Evolutionary conservation across 2,113 vertebrate genomes (phyloP).

Genomic region (Coregonus clupeaformis): DNA sequence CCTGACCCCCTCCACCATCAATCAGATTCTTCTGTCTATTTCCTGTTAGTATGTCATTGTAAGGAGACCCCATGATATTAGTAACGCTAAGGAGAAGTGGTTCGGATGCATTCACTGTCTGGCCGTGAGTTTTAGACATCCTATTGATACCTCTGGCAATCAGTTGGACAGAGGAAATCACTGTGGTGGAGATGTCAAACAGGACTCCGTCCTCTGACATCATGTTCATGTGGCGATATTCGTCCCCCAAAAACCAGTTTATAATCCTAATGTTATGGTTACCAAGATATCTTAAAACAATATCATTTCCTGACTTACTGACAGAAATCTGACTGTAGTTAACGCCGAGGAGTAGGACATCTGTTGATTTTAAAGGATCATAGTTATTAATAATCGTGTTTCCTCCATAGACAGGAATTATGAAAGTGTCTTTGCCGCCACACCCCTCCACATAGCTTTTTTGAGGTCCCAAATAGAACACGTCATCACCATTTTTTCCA

Average conservation of each 20-base stretch:
- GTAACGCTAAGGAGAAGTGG: conserved; percentile 38
- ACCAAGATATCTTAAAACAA: conserved; percentile 31
- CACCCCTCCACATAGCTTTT: conserved; percentile 51
- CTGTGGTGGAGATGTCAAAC: conserved; percentile 48
- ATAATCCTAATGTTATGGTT: conserved; percentile 44
- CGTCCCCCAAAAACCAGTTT: conserved; percentile 53
- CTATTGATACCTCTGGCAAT: conserved; percentile 54
- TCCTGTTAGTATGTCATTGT: conserved; percentile 36
- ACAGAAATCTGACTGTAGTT: conserved; percentile 47
- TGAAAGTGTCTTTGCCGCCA: conserved; percentile 47
- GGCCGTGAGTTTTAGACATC: conserved; percentile 15
- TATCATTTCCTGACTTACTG: conserved; percentile 39
- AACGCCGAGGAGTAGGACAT: conserved; percentile 42
- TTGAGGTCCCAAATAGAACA: conserved; percentile 58
- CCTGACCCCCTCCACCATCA: conserved; percentile 51
- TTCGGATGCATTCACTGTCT: conserved; percentile 26
- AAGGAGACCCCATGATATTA: conserved; percentile 45
- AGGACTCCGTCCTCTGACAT: conserved; percentile 53
- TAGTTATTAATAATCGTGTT: conserved; percentile 53
- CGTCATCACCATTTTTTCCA: conserved; percentile 52
- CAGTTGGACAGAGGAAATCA: conserved; percentile 42
- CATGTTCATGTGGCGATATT: conserved; percentile 48
- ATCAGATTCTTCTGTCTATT: conserved; percentile 53
- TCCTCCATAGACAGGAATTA: conserved; percentile 51
- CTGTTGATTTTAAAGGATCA: conserved; percentile 38